Base-by-base conservation (phyloP, 2,888 invertebrate species). In the Protodeltote pygarga region DNA sequence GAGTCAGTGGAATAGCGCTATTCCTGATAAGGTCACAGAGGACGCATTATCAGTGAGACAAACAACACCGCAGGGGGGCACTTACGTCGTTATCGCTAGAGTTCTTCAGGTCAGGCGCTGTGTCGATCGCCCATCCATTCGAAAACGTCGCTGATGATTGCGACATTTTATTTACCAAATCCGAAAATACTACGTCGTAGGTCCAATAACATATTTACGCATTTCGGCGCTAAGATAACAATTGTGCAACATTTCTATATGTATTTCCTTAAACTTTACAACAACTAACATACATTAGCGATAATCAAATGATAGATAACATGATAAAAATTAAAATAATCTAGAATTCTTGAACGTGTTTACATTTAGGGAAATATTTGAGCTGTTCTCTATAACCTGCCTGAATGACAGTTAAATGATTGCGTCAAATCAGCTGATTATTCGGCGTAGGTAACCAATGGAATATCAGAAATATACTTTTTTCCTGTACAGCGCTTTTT, bases 1-100 rank as follows among this genome's bases (percentile, higher is more conserved):
- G 5, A 32, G 41, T 37, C 29, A 42, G 38, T 52, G 32, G 54
- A 46, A 62, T 38, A 57, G 41, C 34, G 41, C 29, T 51, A 53
- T 54, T 50, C 44, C 46, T 64, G 72, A 62, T 66, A 73, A 80
- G 83, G 83, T 81, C 79, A 79, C 44, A 73, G 75, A 81, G 82
- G 79, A 77, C 80, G 59, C 59, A 55, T 81, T 87, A 88, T 82
- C 82, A 51, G 47, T 39, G 29, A 81, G 75, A 89, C 81, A 89
- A 91, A 90, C 87, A 89, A 87, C 79, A 81, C 71, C 68, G 84
- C 89, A 85, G 91, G 91, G 90, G 91, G 79, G 79, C 81, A 82
- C 90, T 90, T 89, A 91, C 91, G 65, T 87, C 85, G 72, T 81
- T 89, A 89, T 91, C 89, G 37, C 61, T 69, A 40, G 82, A 66